Evolutionary conservation across 2,113 vertebrate species (phyloP), one percentile per base, ranked within the genome.

Genomic region (Lanius ludovicianus): DNA sequence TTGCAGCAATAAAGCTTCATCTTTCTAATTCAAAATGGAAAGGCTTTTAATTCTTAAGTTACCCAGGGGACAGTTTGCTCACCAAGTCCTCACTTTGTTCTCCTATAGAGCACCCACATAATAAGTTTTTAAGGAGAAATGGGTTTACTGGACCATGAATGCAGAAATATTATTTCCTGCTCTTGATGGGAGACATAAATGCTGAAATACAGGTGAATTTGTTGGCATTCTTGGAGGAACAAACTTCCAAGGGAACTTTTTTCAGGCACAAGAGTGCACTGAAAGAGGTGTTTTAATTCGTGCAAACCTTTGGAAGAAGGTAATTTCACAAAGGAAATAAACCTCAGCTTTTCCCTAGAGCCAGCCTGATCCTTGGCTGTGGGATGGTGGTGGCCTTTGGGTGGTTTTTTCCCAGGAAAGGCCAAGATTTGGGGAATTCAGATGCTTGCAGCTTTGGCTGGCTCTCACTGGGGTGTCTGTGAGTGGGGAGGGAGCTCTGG

Each of bases 41-140:
- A 78, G 77, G 77, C 96, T 96, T 96, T 97, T 96, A 96, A 94
- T 96, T 94, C 83, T 53, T 44, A 46, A 79, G 46, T 79, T 91
- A 64, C 88, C 83, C 88, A 78, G n/a, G 85, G 68, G 57, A 95
- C 35, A 7, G 49, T 81, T 93, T 64, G 57, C 76, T 87, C 3
- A 4, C 80, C 83, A 74, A 59, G 69, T 52, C 77, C 57, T 93
- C 83, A 23, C 50, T 94, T 86, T 62, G 56, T 87, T 79, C 63
- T 92, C 59, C 16, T 64, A 14, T 53, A 60, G 93, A 92, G 73
- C 88, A 90, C 83, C 68, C 69, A 92, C 19, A 23, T 46, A 90
- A 35, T 60, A 86, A 87, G 59, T 89, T 88, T 95, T 95, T 79
- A 28, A 76, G 57, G 76, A 92, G 62, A 91, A 84, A 71, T 75